Evolutionary conservation across 2,888 invertebrate species (phyloP).

Genomic region (Resseliella maxima): DNA sequence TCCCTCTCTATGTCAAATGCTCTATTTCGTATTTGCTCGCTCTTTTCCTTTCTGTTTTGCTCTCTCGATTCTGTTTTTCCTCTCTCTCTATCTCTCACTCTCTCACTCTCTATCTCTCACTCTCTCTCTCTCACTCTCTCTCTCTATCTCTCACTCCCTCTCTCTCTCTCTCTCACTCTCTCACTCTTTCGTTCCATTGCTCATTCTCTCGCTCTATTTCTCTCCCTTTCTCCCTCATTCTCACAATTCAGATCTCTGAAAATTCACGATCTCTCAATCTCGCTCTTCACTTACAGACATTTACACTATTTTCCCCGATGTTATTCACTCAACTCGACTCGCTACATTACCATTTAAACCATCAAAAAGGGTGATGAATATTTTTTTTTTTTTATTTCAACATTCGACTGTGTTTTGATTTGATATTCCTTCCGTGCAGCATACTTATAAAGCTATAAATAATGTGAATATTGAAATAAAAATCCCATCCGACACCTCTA

Average conservation of each 20-base stretch:
- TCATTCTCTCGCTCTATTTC: neutral
- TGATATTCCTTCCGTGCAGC: neutral
- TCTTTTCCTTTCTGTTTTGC: no score
- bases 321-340: neutral
- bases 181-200: neutral
- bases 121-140: no score
- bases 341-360: constrained; percentile 26
- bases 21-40: neutral
- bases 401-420: constrained; percentile 5
- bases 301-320: constrained; percentile 2
- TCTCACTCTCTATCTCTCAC: neutral
- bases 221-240: no score
- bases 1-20: no score
- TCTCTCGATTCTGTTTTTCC: no score
- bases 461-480: constrained; percentile 10
- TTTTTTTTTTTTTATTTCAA: neutral
- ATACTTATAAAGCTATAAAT: constrained; percentile 55
- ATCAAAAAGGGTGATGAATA: constrained; percentile 51
- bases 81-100: neutral
- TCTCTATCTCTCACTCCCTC: no score
- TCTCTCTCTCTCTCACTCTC: no score
- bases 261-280: no score
- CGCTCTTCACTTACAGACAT: neutral
- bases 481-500: neutral
- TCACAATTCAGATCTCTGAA: no score